A percentile compares a stretch with the other conserved stretches of the same genome.
phyloP scores from a whole-genome alignment of 2,113 vertebrate genomes.

The mouse (Mus musculus) region DNA sequence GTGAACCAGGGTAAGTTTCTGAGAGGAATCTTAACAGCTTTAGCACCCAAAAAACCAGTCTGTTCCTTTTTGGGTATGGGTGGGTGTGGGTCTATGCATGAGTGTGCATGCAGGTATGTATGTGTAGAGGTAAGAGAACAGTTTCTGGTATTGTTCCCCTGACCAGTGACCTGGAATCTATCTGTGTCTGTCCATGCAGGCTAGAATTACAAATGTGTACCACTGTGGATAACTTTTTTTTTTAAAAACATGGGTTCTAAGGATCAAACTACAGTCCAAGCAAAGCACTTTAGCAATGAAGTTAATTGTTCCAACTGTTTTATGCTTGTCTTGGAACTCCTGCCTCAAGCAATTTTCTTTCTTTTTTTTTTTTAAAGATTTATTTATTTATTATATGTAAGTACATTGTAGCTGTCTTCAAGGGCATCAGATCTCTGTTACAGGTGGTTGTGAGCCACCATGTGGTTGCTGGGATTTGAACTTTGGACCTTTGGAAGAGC shows the following conservation, averaged over 20 bases:
- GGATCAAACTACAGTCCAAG: not conserved
- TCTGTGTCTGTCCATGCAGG: not conserved
- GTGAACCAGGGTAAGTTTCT: constrained; percentile 37
- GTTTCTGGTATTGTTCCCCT: not conserved
- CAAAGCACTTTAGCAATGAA: not conserved
- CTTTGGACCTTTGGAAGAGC: too few species aligned
- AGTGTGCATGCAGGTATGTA: not conserved
- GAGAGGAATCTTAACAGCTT: not conserved
- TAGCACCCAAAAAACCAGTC: not conserved
- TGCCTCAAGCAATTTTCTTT: not conserved
- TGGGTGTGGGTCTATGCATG: not conserved
- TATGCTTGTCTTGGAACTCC: not conserved
- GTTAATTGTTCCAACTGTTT: not conserved
- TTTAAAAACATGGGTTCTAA: not conserved
- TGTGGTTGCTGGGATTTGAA: too few species aligned
- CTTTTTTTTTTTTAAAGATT: too few species aligned
- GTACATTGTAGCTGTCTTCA: too few species aligned
- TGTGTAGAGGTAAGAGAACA: not conserved
- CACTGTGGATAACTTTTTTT: not conserved
- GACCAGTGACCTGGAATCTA: not conserved
- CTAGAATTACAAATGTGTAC: not conserved
- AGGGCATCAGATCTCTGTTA: too few species aligned
- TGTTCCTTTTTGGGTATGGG: not conserved
- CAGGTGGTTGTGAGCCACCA: too few species aligned
- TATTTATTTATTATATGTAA: too few species aligned